Conservation (phyloP, 2,797 vertebrate species). For the Mastacembelus armatus region DNA sequence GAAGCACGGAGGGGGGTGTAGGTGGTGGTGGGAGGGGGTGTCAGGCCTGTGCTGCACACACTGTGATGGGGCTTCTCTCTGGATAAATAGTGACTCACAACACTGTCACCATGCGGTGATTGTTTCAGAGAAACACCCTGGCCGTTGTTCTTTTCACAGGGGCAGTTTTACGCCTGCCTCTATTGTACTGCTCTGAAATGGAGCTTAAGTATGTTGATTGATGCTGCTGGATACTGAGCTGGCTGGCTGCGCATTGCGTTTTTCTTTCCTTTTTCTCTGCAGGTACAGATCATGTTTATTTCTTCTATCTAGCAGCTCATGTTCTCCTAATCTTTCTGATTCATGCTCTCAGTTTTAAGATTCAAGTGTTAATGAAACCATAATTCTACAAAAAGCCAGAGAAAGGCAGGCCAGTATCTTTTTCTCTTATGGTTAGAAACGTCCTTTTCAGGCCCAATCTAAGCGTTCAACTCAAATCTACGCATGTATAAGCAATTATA, state of each 20-base stretch:
- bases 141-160: conserved; percentile 42
- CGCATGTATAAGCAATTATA: neutral
- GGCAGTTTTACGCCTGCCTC: conserved; percentile 13
- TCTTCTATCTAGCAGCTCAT: neutral
- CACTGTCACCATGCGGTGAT: conserved; percentile 43
- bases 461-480: neutral
- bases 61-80: conserved; percentile 28
- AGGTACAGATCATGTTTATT: conserved; percentile 16
- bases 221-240: conserved; percentile 13
- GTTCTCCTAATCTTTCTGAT: neutral
- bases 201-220: conserved; percentile 28
- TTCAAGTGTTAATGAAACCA: neutral
- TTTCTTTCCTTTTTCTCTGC: no score
- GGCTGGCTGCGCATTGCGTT: conserved; percentile 52
- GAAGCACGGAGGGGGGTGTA: conserved; percentile 17
- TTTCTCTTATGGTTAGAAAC: conserved; percentile 11
- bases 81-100: conserved; percentile 67
- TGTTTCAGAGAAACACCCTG: conserved; percentile 55
- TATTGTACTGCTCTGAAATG: conserved; percentile 5
- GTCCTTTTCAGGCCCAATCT: conserved; percentile 2
- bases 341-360: neutral
- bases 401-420: neutral
- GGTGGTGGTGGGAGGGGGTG: conserved; percentile 18
- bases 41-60: conserved; percentile 43
- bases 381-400: neutral